Evolutionary conservation across 2,113 vertebrate species (phyloP).

Genomic region (Columba janthina): DNA sequence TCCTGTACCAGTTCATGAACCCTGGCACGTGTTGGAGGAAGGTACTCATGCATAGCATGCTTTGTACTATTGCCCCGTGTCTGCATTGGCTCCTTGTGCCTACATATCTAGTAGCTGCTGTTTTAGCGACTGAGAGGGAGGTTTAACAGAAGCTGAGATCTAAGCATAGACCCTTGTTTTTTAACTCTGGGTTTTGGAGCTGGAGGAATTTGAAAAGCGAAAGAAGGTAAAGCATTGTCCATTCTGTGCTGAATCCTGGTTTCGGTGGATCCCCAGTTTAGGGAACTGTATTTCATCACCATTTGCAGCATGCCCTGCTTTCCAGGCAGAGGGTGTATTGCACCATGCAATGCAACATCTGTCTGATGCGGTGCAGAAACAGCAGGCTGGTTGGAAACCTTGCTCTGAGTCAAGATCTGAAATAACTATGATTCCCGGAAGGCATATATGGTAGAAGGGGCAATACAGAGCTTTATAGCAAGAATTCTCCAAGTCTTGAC

Average conservation of each 20-base stretch:
- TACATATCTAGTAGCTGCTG: neutral
- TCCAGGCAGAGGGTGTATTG: neutral
- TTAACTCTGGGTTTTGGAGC: neutral
- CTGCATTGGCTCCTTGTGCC: neutral
- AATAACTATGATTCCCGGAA: neutral
- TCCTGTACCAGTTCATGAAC: fast-evolving
- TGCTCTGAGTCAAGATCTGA: neutral
- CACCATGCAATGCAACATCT: neutral
- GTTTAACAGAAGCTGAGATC: neutral
- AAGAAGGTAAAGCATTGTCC: neutral
- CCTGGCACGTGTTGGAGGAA: neutral
- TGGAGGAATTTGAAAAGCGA: neutral
- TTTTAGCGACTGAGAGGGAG: neutral
- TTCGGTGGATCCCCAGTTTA: neutral
- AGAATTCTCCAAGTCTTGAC: neutral
- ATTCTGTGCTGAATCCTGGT: neutral
- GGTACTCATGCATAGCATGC: neutral
- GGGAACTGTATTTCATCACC: neutral
- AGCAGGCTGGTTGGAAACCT: neutral
- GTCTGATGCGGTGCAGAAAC: neutral
- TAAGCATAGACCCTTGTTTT: neutral
- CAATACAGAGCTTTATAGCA: neutral
- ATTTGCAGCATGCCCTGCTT: neutral
- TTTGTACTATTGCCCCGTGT: neutral
- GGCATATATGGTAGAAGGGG: neutral